Evolutionary conservation across 2,888 invertebrate genomes (phyloP).

Genomic region (Lepidochitona cinerea): DNA sequence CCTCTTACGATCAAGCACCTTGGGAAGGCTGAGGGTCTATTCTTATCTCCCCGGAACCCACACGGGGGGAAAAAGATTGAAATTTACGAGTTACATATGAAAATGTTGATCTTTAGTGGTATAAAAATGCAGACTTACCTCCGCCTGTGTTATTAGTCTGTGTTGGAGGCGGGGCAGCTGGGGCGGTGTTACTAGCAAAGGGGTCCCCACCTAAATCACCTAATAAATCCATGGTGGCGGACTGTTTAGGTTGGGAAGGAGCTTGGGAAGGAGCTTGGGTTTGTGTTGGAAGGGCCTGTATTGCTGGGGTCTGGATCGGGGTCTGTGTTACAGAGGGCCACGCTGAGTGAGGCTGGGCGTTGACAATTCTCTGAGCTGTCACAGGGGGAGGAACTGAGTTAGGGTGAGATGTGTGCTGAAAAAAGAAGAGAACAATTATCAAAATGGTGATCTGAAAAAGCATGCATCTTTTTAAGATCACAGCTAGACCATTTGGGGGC

Average conservation of each 20-base stretch:
- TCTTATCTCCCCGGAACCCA: no score
- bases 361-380: neutral
- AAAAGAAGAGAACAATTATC: no score
- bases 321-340: constrained; percentile 54
- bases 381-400: neutral
- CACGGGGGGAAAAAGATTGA: no score
- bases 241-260: constrained; percentile 32
- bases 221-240: constrained; percentile 59
- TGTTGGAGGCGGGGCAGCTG: constrained; percentile 31
- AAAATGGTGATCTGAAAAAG: no score
- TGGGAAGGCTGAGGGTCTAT: no score
- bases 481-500: no score
- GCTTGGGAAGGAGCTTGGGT: no score
- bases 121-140: neutral
- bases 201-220: constrained; percentile 69
- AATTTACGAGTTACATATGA: no score
- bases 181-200: constrained; percentile 57
- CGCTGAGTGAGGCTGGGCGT: constrained; percentile 51
- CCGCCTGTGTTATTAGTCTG: neutral
- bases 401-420: no score
- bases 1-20: no score
- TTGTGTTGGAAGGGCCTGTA: constrained; percentile 53
- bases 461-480: no score
- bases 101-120: no score
- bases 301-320: constrained; percentile 11